Evolutionary conservation across 2,888 invertebrate species (phyloP).

Genomic region (Pristionchus japonicus): DNA sequence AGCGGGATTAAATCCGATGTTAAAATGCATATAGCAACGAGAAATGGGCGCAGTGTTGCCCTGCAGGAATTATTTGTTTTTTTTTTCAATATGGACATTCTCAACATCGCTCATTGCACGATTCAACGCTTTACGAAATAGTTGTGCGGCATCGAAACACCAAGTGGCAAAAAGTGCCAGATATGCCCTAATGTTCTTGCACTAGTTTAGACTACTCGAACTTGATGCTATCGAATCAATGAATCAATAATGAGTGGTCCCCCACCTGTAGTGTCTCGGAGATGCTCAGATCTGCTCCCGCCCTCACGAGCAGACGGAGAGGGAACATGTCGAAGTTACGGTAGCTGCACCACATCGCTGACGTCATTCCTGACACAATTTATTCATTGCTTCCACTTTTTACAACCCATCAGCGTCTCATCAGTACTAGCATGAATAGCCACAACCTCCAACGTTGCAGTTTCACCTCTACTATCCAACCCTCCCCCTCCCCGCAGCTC

Average conservation of each 20-base stretch:
- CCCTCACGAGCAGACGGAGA: constrained; percentile 89
- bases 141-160: not conserved
- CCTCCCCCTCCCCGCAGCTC: not conserved
- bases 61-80: no score
- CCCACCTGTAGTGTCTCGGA: constrained; percentile 80
- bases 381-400: not conserved
- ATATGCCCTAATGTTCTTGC: no score
- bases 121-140: not conserved
- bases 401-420: no score
- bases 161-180: not conserved
- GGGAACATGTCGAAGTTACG: constrained; percentile 83
- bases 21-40: no score
- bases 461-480: not conserved
- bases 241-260: not conserved
- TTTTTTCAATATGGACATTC: not conserved
- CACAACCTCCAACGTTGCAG: not conserved
- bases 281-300: constrained; percentile 90
- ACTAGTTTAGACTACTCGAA: no score
- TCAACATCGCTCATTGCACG: not conserved
- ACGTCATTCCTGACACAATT: constrained; percentile 88
- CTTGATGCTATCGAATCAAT: no score
- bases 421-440: no score
- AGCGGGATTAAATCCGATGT: no score
- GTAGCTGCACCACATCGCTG: constrained; percentile 96
- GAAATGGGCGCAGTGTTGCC: no score